Evolutionary conservation across 2,797 vertebrate species (phyloP).

Genomic region (Mionectes olivaceus): DNA sequence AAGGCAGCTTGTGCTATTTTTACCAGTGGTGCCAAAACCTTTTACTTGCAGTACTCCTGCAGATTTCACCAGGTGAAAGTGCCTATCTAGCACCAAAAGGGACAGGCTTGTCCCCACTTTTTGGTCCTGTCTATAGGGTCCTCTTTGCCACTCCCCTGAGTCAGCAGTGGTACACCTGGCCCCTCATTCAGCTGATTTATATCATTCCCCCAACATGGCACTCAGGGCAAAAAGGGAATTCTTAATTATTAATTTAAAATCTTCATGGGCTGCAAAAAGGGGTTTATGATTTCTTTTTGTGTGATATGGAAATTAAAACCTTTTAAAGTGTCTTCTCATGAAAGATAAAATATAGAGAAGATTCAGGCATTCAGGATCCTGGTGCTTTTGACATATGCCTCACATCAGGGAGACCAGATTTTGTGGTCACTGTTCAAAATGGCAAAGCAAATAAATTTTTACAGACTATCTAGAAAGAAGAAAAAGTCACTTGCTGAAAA

Average conservation of each 20-base stretch:
- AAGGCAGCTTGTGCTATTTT: background rate
- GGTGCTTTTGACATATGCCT: background rate
- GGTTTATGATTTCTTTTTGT: background rate
- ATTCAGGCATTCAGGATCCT: background rate
- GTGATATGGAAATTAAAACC: background rate
- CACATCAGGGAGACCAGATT: background rate
- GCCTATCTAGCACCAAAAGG: background rate
- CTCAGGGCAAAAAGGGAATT: background rate
- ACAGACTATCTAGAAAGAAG: background rate
- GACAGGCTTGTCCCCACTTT: background rate
- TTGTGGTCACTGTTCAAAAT: background rate
- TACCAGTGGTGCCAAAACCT: background rate
- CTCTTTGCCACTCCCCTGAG: rapidly evolving
- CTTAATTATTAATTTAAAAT: background rate
- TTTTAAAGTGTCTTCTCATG: background rate
- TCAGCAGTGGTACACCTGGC: background rate
- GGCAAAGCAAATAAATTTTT: background rate
- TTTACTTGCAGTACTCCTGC: background rate
- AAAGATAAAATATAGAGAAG: background rate
- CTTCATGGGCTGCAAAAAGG: background rate
- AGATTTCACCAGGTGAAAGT: background rate
- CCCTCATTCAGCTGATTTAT: background rate
- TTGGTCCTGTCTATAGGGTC: background rate
- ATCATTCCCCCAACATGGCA: background rate
- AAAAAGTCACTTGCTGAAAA: background rate